A percentile compares a stretch with the other conserved stretches of the same genome.
Conservation (phyloP, 2,113 vertebrate genomes). For the Pterocles gutturalis region DNA sequence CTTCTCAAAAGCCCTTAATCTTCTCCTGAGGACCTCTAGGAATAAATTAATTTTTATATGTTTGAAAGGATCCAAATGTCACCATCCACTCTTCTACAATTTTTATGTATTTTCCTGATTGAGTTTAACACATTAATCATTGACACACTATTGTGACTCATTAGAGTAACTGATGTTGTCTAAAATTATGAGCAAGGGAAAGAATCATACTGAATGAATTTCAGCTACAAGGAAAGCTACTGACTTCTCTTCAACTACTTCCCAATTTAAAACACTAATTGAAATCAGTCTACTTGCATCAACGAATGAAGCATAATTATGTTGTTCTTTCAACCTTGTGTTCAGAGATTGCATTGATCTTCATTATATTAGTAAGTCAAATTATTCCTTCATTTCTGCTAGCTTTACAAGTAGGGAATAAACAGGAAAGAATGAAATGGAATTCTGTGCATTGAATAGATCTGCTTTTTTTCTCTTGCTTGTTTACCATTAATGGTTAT, state of each 20-base stretch:
- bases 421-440: background rate
- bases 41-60: background rate
- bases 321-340: background rate
- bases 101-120: background rate
- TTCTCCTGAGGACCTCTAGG: background rate
- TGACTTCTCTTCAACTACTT: background rate
- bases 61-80: background rate
- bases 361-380: slow-evolving; percentile 14
- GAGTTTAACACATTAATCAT: background rate
- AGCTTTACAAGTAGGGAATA: background rate
- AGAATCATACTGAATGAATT: background rate
- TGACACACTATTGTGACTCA: background rate
- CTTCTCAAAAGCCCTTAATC: background rate
- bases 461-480: background rate
- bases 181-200: background rate
- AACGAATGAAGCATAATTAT: slow-evolving; percentile 9
- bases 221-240: background rate
- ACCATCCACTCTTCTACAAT: background rate
- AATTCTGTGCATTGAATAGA: background rate
- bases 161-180: background rate
- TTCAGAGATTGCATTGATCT: slow-evolving; percentile 24
- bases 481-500: background rate
- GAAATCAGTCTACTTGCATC: background rate
- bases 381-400: background rate
- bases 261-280: background rate